Base-by-base conservation (phyloP, 2,888 invertebrate species). In the Ptilodon capucinus region DNA sequence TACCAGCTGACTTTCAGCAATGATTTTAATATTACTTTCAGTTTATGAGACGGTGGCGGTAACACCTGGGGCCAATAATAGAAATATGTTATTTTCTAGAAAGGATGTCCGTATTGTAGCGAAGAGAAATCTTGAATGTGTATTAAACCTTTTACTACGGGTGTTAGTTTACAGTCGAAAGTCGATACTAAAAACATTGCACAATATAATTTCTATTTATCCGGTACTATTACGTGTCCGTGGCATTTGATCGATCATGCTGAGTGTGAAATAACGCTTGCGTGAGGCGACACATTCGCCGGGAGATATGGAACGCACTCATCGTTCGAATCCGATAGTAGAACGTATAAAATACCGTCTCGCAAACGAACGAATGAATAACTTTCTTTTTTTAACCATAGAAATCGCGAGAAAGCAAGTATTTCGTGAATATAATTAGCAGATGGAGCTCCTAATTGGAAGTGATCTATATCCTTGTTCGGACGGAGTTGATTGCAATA, bases 321-420 rank as follows among this genome's bases (percentile, higher is more conserved):
- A 63, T 61, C 68, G 75, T 75, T 72, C 70, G 71, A 69, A 78
- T 76, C 74, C 70, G 71, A 76, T 74, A 68, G 71, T 74, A 68
- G 71, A 68, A 69, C 68, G 60, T 61, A 51, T 67, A 65, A 59
- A 59, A 67, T 61, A 60, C 60, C 64, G 48, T 74, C 66, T 74
- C 66, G 53, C 62, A 53, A 60, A 74, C 72, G 58, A 64, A 68
- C 66, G 63, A 68, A 40, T 51, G 50, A 83, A 85, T 88, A 86
- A 87, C 86, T 79, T 79, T 65, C 75, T 63, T 63, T 66, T 73
- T 64, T 66, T n/a, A n/a, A 53, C 64, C 57, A 55, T 59, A 57
- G 63, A 69, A 59, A 69, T 62, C 57, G 50, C 50, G 51, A 59
- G 60, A 65, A 65, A 64, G 52, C 56, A 58, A 52, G 48, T 51